Percentiles rank a stretch among this genome's conserved stretches.
Evolutionary conservation across 2,113 vertebrate genomes (phyloP).

Genomic region (Mastomys natalensis): DNA sequence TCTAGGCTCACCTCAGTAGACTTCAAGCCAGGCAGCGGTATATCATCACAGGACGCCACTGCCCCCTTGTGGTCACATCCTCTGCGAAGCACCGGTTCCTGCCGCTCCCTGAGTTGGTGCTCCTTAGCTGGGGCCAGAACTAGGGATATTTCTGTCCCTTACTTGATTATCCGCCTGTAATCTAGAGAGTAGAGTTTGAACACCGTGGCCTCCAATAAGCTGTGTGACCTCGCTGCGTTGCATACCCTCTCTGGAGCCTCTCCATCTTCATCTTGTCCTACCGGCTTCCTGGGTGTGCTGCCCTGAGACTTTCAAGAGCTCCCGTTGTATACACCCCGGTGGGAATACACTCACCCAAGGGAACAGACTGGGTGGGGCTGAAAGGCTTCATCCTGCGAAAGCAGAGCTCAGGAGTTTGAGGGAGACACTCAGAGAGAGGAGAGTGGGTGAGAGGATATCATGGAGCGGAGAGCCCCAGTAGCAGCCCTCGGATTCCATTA

Average conservation of each 20-base stretch:
- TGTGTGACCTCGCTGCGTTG: not conserved
- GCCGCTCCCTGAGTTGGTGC: not conserved
- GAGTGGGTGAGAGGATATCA: not conserved
- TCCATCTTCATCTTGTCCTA: not conserved
- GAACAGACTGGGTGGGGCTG: not conserved
- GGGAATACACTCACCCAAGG: not conserved
- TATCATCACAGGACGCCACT: not conserved
- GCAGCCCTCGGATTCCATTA: not conserved
- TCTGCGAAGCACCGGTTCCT: not conserved
- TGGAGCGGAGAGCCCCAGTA: too few relatives aligned
- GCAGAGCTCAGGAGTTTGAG: not conserved
- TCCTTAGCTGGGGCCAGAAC: not conserved
- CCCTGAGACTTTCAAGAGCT: not conserved
- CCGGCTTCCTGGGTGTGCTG: not conserved
- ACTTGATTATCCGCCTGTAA: not conserved
- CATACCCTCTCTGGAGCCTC: not conserved
- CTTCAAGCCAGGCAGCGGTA: rapidly evolving
- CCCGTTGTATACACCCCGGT: not conserved
- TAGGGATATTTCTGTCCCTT: not conserved
- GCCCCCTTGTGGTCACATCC: slow-evolving; percentile 73
- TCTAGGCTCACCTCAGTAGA: not conserved
- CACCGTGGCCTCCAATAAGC: not conserved
- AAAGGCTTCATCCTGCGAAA: not conserved
- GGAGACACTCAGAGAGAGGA: not conserved
- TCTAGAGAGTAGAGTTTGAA: not conserved